phyloP scores from a whole-genome alignment of 2,113 vertebrate genomes.

The Pseudolaguvia tuberculata region DNA sequence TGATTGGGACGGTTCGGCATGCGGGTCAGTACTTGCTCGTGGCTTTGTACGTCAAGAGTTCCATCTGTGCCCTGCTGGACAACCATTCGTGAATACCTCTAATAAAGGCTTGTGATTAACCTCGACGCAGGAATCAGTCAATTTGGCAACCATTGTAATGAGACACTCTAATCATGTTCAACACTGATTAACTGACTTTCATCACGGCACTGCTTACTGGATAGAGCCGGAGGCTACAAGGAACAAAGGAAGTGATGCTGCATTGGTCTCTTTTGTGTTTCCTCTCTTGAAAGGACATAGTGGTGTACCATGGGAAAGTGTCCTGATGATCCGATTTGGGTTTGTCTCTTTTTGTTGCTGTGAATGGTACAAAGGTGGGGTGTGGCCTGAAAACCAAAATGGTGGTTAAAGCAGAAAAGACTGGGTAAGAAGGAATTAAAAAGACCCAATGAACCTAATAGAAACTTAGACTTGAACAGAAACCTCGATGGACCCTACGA shows the following conservation, averaged over 20 bases:
- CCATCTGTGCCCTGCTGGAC: constrained; percentile 38
- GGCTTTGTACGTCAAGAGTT: constrained; percentile 32
- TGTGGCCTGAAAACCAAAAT: not conserved
- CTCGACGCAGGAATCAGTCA: constrained; percentile 44
- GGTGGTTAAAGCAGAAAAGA: too few relatives aligned
- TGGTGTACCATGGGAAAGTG: constrained; percentile 28
- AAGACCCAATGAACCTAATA: too few relatives aligned
- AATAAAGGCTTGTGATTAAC: constrained; percentile 49
- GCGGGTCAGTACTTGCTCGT: constrained; percentile 40
- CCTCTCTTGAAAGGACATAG: constrained; percentile 9
- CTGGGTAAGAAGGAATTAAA: not conserved
- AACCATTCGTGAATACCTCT: constrained; percentile 40
- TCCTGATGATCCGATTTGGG: constrained; percentile 19
- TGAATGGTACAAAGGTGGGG: too few relatives aligned
- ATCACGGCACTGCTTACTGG: constrained; percentile 29
- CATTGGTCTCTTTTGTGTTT: constrained; percentile 36
- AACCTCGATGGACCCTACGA: too few relatives aligned
- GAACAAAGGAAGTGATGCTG: constrained; percentile 35
- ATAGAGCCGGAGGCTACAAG: constrained; percentile 36
- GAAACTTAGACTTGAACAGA: not conserved
- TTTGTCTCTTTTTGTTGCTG: not conserved
- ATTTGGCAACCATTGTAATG: constrained; percentile 46
- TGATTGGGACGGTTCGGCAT: constrained; percentile 39
- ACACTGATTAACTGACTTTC: constrained; percentile 49
- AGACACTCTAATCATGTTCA: constrained; percentile 48